Base-by-base conservation (phyloP, 2,888 invertebrate species). In the Enchytraeus crypticus region DNA sequence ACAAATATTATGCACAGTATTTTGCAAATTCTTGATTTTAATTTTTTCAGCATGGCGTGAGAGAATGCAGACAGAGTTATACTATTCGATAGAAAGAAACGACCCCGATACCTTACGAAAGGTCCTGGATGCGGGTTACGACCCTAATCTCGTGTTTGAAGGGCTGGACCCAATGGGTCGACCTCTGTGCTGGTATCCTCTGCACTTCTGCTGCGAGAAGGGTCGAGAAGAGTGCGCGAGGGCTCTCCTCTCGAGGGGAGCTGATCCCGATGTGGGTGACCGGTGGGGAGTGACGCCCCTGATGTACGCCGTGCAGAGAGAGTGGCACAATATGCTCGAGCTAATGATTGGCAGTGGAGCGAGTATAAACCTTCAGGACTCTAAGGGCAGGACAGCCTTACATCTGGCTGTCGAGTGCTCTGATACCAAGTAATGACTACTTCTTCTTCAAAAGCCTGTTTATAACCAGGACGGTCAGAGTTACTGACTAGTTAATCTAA, bases 281-380 rank as follows among this genome's bases (percentile, higher is more conserved):
- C 69, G 69, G n/a, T 75, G 74, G 74, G 70, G 73, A 5, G 73
- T 72, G 62, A 71, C 73, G 1, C 74, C 76, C 0, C 66, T 76
- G 26, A 71, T 72, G 70, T 70, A 71, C 51, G 69, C 70, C 55
- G 67, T 72, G 4, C 54, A 64, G 3, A 65, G 69, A 4, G 66
- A 71, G 59, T 68, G 69, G 61, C 60, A 60, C 21, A 69, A 73
- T 14, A 66, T 74, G 47, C 70, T 71, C 0, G 68, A 71, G 57
- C 46, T 64, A 29, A 53, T 64, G 32, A 30, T 66, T 21, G 34
- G 46, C 1, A n/a, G 46, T 11, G 60, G 53, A n/a, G 26, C 29
- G 3, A 46, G 23, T 8, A 32, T 64, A 2, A 55, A 64, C 51
- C 45, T 49, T 3, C 57, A 53, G 27, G 66, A 66, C 38, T 51